phyloP scores from a whole-genome alignment of 1,140 invertebrate species.

The Procambarus clarkii region DNA sequence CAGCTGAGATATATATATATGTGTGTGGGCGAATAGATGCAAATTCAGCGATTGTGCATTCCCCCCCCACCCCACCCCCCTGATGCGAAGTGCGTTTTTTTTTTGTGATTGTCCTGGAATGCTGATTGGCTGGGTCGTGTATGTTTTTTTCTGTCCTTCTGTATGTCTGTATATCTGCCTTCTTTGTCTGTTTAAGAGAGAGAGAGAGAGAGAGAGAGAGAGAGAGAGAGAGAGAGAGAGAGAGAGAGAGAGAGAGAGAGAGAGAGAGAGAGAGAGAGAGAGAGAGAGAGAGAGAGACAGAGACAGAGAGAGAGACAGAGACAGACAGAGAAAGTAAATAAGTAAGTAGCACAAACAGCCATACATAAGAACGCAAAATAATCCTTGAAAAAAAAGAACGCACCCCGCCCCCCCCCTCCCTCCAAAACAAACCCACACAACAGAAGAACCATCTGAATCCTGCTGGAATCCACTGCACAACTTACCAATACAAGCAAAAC shows the following conservation, averaged over 20 bases:
- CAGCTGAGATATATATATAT: neutral
- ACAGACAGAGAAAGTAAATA: neutral
- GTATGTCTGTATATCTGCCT: too few species aligned
- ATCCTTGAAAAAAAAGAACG: neutral
- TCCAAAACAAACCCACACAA: too few species aligned
- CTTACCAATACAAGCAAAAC: too few species aligned
- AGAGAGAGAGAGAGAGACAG: conserved; percentile 1
- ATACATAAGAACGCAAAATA: neutral
- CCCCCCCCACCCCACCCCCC: neutral
- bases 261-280: conserved; percentile 8
- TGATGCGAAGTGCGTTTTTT: neutral
- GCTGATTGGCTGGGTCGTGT: neutral
- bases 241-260: conserved; percentile 9
- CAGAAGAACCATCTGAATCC: too few species aligned
- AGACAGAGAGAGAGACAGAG: neutral
- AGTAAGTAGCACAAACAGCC: neutral
- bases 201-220: too few species aligned
- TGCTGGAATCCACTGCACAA: too few species aligned
- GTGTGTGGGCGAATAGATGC: neutral
- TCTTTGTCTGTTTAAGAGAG: too few species aligned
- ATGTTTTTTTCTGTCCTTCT: too few species aligned
- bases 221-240: too few species aligned
- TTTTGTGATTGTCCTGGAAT: neutral
- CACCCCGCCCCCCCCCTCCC: too few species aligned
- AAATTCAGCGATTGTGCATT: neutral